phyloP scores from a whole-genome alignment of 2,797 vertebrate species.

The Pachyuromys duprasi region DNA sequence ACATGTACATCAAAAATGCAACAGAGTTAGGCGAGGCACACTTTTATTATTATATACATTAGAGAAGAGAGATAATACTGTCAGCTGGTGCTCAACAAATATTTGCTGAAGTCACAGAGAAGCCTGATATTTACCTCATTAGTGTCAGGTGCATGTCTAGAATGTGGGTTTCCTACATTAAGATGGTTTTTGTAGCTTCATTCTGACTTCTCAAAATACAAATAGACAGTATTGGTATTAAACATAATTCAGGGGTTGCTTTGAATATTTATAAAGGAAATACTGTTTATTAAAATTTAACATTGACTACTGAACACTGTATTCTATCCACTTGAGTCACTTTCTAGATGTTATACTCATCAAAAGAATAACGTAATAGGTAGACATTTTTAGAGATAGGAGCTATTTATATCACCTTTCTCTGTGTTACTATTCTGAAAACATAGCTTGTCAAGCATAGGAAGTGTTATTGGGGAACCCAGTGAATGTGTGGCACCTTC shows the following conservation, averaged over 20 bases:
- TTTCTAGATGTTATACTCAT: not conserved
- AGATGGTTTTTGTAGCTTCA: not conserved
- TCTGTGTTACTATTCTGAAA: not conserved
- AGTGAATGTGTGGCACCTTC: not conserved
- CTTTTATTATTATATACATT: not conserved
- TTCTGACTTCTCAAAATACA: slow-evolving; percentile 48
- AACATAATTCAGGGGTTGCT: not conserved
- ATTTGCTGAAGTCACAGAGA: not conserved
- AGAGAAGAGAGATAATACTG: slow-evolving; percentile 8
- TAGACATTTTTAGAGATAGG: not conserved
- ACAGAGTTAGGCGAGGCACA: not conserved
- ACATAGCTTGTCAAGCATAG: not conserved
- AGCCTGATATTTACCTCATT: not conserved
- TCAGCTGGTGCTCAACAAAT: not conserved
- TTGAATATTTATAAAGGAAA: slow-evolving; percentile 26
- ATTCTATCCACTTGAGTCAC: not conserved
- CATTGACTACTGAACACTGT: not conserved
- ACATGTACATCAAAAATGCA: not conserved
- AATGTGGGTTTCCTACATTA: not conserved
- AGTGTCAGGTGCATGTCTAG: not conserved
- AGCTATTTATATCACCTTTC: not conserved
- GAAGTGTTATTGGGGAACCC: not conserved
- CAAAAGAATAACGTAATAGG: not conserved
- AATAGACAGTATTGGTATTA: slow-evolving; percentile 6
- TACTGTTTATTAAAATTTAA: not conserved